phyloP scores from a whole-genome alignment of 2,797 vertebrate species.

The Aselliscus stoliczkanus region DNA sequence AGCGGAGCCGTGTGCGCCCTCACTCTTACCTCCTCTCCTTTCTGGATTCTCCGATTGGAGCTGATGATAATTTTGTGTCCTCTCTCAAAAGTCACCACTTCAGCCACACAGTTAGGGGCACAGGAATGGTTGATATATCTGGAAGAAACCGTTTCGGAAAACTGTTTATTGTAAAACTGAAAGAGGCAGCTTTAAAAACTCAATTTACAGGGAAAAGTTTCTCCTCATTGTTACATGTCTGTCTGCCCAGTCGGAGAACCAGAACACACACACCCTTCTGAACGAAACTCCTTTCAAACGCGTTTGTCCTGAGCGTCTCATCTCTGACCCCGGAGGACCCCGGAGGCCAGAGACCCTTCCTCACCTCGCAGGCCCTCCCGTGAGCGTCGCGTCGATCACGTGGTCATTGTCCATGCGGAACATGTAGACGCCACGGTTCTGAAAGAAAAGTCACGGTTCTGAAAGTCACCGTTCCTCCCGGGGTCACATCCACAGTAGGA shows the following conservation, averaged over 20 bases:
- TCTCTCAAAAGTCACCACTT: slow-evolving; percentile 97
- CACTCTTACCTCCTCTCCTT: slow-evolving; percentile 93
- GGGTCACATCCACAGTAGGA: accelerated
- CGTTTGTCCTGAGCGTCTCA: too few species aligned
- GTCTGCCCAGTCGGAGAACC: background rate
- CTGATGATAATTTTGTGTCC: slow-evolving; percentile 99
- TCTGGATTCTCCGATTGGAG: slow-evolving; percentile 93
- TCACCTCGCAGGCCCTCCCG: slow-evolving; percentile 96
- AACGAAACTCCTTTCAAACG: background rate
- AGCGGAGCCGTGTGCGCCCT: too few species aligned
- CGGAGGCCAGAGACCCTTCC: background rate
- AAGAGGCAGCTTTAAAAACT: background rate
- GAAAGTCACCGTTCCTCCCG: background rate
- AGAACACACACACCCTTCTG: accelerated
- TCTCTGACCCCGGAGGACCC: background rate
- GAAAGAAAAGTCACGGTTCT: background rate
- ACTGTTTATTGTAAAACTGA: accelerated
- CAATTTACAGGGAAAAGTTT: accelerated
- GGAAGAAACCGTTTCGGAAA: background rate
- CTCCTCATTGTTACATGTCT: background rate
- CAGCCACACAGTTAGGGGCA: slow-evolving; percentile 96
- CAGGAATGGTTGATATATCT: slow-evolving; percentile 99
- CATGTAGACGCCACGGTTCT: slow-evolving; percentile 98
- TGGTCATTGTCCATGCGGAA: slow-evolving; percentile 97
- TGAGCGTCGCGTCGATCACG: slow-evolving; percentile 93